A percentile compares a stretch with the other conserved stretches of the same genome.
Conservation (phyloP, 1,140 invertebrate genomes). For the Sinella curviseta region DNA sequence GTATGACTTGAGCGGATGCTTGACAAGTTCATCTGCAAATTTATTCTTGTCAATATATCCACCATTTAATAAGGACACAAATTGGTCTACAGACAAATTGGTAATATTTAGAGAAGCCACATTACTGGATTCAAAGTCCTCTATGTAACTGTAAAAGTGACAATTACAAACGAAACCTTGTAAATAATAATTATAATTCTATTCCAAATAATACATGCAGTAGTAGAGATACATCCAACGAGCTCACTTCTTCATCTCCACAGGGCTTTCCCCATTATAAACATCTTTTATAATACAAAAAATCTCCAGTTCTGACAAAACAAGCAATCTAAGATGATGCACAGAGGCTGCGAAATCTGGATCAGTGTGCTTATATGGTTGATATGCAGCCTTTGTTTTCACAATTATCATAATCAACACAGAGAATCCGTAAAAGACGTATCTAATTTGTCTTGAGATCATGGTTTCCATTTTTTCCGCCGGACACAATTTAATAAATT, state of each 20-base stretch:
- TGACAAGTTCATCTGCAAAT: conserved; percentile 11
- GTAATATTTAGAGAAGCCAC: background rate
- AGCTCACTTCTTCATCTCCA: background rate
- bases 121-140: conserved; percentile 9
- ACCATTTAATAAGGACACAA: background rate
- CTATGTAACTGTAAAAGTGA: conserved; percentile 19
- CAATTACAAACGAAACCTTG: background rate
- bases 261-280: background rate
- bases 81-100: background rate
- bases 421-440: too few species aligned
- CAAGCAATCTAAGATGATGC: conserved; percentile 9
- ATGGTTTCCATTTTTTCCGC: too few species aligned
- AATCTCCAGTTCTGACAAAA: conserved; percentile 19
- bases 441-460: too few species aligned
- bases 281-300: background rate
- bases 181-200: background rate
- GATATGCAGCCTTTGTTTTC: background rate
- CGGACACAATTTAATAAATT: too few species aligned
- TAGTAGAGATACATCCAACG: background rate
- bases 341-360: conserved; percentile 29
- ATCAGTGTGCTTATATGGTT: conserved; percentile 18
- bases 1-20: conserved; percentile 31
- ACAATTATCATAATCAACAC: background rate
- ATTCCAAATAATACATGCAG: background rate
- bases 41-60: background rate